Evolutionary conservation across 2,113 vertebrate species (phyloP).

Genomic region (Ammodytes marinus): DNA sequence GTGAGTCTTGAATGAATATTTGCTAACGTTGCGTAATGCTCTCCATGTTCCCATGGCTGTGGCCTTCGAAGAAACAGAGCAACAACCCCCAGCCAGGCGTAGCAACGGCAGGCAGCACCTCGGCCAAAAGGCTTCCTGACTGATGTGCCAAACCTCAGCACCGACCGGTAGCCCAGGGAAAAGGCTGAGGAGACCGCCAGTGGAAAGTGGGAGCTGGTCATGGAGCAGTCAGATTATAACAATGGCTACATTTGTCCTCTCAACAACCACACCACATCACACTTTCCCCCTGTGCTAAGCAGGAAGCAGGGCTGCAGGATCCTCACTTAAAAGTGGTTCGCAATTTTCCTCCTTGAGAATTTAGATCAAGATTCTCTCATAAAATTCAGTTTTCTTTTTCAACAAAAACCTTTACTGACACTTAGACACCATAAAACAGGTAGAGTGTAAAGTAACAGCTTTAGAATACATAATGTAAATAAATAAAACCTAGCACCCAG

Average conservation of each 20-base stretch:
- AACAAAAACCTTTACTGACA: too few species aligned
- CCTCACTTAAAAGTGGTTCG: too few species aligned
- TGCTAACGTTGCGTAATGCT: conserved; percentile 83
- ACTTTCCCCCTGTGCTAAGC: conserved; percentile 59
- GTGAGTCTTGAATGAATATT: conserved; percentile 81
- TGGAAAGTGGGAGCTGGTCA: conserved; percentile 67
- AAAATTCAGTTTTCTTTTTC: too few species aligned
- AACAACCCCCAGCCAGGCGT: conserved; percentile 36
- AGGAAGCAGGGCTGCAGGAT: conserved; percentile 38
- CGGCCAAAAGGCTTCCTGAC: conserved; percentile 53
- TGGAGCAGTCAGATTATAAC: conserved; percentile 59
- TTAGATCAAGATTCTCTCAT: too few species aligned
- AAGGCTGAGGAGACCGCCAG: conserved; percentile 24
- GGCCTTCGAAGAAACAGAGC: conserved; percentile 76
- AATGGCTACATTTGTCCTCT: conserved; percentile 74
- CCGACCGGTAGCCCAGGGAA: conserved; percentile 47
- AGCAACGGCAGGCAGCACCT: conserved; percentile 50
- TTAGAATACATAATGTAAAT: too few species aligned
- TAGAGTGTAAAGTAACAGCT: too few species aligned
- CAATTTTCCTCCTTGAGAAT: too few species aligned
- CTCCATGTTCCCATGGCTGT: conserved; percentile 79
- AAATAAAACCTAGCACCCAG: too few species aligned
- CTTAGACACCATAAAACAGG: too few species aligned
- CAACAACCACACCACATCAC: conserved; percentile 48
- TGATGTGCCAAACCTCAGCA: conserved; percentile 65